Evolutionary conservation across 2,888 invertebrate species (phyloP).

Genomic region (Epistrophe eligans): DNA sequence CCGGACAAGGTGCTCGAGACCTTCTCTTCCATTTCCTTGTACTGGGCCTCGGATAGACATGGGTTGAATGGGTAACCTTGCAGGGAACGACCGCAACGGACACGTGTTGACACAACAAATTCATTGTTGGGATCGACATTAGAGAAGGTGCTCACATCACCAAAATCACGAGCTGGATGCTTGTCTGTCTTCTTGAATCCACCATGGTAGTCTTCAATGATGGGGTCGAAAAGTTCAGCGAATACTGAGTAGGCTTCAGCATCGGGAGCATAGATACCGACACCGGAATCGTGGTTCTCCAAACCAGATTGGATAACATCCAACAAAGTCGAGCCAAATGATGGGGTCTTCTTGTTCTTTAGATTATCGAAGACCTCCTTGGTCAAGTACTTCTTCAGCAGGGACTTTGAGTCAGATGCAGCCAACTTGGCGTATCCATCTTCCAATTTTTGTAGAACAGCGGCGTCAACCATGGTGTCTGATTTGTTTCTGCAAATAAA

Average conservation of each 20-base stretch:
- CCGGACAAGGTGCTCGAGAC: slow-evolving; percentile 92
- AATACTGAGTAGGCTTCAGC: slow-evolving; percentile 97
- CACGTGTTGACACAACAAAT: slow-evolving; percentile 97
- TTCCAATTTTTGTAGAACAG: slow-evolving; percentile 95
- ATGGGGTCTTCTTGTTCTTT: slow-evolving; percentile 95
- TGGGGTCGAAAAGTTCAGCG: slow-evolving; percentile 96
- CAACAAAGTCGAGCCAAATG: slow-evolving; percentile 95
- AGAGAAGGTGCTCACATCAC: slow-evolving; percentile 94
- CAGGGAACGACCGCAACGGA: slow-evolving; percentile 97
- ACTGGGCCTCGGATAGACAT: slow-evolving; percentile 97
- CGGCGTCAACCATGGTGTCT: slow-evolving; percentile 95
- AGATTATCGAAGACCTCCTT: slow-evolving; percentile 95
- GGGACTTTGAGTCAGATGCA: slow-evolving; percentile 95
- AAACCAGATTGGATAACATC: slow-evolving; percentile 98
- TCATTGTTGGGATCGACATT: slow-evolving; percentile 96
- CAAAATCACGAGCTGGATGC: slow-evolving; percentile 97
- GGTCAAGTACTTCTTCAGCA: slow-evolving; percentile 97
- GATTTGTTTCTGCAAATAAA: slow-evolving; percentile 87
- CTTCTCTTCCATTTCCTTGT: slow-evolving; percentile 98
- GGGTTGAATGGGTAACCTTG: slow-evolving; percentile 99
- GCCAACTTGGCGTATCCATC: slow-evolving; percentile 94
- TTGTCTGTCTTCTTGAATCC: slow-evolving; percentile 97
- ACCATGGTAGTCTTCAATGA: slow-evolving; percentile 98
- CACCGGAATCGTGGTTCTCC: slow-evolving; percentile 98
- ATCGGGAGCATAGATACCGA: slow-evolving; percentile 98